Base-by-base conservation (phyloP, 2,888 invertebrate species). In the Dicranocentrus wangi region DNA sequence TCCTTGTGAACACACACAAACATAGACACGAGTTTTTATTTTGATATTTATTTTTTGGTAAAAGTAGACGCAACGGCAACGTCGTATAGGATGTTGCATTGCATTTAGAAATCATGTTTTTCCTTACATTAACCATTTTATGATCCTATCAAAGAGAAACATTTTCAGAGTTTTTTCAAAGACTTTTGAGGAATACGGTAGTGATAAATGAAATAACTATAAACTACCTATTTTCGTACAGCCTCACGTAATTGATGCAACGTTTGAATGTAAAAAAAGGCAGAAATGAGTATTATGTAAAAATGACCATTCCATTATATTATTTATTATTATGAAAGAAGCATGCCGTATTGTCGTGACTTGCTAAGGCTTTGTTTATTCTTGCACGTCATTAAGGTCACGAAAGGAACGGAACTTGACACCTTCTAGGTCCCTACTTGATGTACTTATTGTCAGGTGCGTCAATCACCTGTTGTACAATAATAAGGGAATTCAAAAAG, bases 321-420 rank as follows among this genome's bases (percentile, higher is more conserved):
- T 13, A n/a, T 51, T 8, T 13, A n/a, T 13, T n/a, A 51, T 51
- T 51, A 51, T 51, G 51, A 5, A 51, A 51, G 51, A 51, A 13
- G 51, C 7, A 8, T n/a, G 51, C n/a, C n/a, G 7, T 51, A n/a
- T 51, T 5, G 42, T 42, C 65, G 43, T 65, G 65, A 65, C 65
- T 39, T 39, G 42, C 19, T 17, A 39, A 63, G 17, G 17, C 17
- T 65, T 65, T 65, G 43, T 43, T 43, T 42, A 65, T 23, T 65
- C 32, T 39, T 13, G 32, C 15, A 43, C 43, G 25, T 42, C 65
- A 21, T 65, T 10, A 39, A 39, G 39, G 39, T 63, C 63, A 63
- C 32, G 27, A 63, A n/a, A 10, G 28, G 17, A 66, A 47, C 66
- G 66, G 66, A 47, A 47, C 47, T 27, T 47, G 63, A 32, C 63